Evolutionary conservation across 2,888 invertebrate species (phyloP).

Genomic region (Agriotes lineatus): DNA sequence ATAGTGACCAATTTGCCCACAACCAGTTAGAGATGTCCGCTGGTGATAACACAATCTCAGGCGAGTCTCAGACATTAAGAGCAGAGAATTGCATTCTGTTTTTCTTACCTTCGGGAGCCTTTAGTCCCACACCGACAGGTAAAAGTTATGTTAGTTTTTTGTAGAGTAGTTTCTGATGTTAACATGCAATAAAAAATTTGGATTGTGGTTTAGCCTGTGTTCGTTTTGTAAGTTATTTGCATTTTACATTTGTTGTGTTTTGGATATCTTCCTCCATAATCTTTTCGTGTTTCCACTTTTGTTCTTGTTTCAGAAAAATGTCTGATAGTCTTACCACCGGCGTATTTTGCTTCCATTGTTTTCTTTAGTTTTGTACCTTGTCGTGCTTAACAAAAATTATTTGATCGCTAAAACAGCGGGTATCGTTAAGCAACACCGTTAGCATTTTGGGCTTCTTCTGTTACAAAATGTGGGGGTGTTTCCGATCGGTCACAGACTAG

Average conservation of each 20-base stretch:
- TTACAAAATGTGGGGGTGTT: not conserved
- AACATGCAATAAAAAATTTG: constrained; percentile 63
- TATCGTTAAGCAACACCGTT: not conserved
- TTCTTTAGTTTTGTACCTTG: constrained; percentile 16
- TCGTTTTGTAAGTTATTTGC: constrained; percentile 62
- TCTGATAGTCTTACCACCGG: constrained; percentile 16
- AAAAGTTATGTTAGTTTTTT: constrained; percentile 58
- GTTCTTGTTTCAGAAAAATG: constrained; percentile 31
- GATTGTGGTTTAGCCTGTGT: constrained; percentile 55
- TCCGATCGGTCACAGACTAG: not conserved
- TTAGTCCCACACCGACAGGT: constrained; percentile 61
- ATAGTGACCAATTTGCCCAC: constrained; percentile 50
- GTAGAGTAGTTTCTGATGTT: constrained; percentile 63
- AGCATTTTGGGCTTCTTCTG: not conserved
- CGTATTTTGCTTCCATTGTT: constrained; percentile 10
- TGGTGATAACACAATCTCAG: constrained; percentile 63
- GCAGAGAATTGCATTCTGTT: constrained; percentile 60
- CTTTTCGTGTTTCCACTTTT: constrained; percentile 46
- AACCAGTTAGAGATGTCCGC: constrained; percentile 59
- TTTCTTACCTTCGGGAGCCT: constrained; percentile 57
- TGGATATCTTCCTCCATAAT: constrained; percentile 52
- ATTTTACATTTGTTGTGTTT: constrained; percentile 61
- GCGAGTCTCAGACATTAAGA: constrained; percentile 58
- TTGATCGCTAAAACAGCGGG: constrained; percentile 7
- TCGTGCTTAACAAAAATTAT: constrained; percentile 16